Percentiles rank a stretch among this genome's conserved stretches.
phyloP scores from a whole-genome alignment of 2,113 vertebrate genomes.

The Psittacara wagleri region DNA sequence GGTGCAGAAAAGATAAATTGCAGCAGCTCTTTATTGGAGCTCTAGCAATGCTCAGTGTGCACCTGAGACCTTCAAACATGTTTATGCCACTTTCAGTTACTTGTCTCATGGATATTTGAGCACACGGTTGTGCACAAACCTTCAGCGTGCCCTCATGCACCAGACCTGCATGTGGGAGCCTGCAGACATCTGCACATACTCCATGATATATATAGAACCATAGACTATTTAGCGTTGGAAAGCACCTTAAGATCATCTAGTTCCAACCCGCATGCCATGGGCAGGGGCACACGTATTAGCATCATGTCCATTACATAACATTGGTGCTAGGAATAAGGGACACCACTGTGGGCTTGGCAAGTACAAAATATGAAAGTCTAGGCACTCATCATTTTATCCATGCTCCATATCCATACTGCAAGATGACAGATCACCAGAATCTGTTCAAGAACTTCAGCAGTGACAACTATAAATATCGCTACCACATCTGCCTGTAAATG shows the following conservation, averaged over 20 bases:
- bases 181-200: background rate
- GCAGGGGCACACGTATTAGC: background rate
- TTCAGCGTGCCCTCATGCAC: background rate
- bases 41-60: background rate
- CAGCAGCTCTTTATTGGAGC: background rate
- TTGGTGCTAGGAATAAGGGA: background rate
- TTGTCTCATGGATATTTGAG: background rate
- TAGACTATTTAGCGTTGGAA: background rate
- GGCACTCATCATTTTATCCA: background rate
- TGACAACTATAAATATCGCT: background rate
- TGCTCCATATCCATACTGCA: background rate
- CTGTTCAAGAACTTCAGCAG: background rate
- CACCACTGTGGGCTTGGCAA: accelerated
- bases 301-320: background rate
- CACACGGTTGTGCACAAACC: accelerated
- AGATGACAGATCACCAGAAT: background rate
- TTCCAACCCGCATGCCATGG: background rate
- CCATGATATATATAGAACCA: background rate
- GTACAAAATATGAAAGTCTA: background rate
- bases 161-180: background rate
- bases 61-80: accelerated
- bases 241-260: background rate
- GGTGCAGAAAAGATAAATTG: background rate
- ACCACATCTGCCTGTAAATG: background rate
- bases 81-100: accelerated